These are phyloP conservation scores for Alectura lathami DNA, from an alignment of 2,113 vertebrate species.

Conservation along the genomic window DNA sequence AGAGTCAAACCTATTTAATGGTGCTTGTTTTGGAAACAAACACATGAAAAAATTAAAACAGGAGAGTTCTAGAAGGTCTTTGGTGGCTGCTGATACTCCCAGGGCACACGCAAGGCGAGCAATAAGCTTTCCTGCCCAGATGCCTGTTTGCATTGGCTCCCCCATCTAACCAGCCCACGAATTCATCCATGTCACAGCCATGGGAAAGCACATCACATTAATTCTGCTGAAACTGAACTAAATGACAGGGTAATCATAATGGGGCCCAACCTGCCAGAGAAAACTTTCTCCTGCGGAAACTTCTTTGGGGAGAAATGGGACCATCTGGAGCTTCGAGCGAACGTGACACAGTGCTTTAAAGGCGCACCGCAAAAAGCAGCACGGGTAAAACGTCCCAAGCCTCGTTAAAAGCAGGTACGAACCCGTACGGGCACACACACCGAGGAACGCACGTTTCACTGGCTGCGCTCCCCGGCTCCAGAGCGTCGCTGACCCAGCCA, in stretches of 20 bases:
- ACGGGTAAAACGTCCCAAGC: too few species aligned
- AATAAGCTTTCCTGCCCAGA: neutral
- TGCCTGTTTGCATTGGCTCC: neutral
- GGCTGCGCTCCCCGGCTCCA: too few species aligned
- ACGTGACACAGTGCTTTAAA: too few species aligned
- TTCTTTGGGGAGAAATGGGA: neutral
- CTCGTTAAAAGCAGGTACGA: too few species aligned
- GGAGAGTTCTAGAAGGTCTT: neutral
- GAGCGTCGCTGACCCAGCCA: too few species aligned
- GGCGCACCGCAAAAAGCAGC: too few species aligned
- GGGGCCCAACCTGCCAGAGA: neutral
- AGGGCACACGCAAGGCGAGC: neutral
- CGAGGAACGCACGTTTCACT: too few species aligned
- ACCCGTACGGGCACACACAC: too few species aligned
- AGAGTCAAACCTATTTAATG: neutral
- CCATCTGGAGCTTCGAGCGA: too few species aligned
- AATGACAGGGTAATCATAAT: neutral
- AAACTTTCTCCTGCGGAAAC: neutral
- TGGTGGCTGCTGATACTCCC: rapidly evolving
- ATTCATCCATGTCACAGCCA: neutral
- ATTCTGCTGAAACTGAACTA: neutral
- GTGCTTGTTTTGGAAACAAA: neutral
- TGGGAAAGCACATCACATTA: neutral
- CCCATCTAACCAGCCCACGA: neutral
- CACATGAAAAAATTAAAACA: neutral